Percentiles rank a stretch among this genome's conserved stretches.
Evolutionary conservation across 2,888 invertebrate species (phyloP).

Genomic region (Tyria jacobaeae): DNA sequence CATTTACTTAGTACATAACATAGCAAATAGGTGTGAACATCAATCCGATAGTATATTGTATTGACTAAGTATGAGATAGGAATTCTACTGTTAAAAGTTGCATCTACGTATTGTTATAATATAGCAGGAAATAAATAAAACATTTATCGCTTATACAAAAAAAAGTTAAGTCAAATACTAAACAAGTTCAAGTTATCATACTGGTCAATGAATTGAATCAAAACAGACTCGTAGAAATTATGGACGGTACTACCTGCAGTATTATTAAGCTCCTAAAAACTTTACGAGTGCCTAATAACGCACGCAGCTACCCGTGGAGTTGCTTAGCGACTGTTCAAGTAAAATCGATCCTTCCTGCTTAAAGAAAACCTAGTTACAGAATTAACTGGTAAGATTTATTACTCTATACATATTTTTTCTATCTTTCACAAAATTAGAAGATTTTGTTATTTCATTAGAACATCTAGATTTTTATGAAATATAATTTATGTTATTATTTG

Average conservation of each 20-base stretch:
- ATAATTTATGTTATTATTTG: background rate
- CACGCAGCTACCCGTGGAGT: conserved; percentile 24
- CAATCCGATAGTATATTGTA: no score
- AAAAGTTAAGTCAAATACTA: no score
- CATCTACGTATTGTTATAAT: no score
- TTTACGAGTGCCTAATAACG: background rate
- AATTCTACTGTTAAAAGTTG: no score
- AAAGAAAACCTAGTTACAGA: conserved; percentile 25
- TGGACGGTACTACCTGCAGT: background rate
- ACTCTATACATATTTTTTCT: conserved; percentile 16
- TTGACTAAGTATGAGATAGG: no score
- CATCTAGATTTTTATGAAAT: conserved; percentile 2
- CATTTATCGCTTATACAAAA: no score
- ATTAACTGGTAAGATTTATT: conserved; percentile 41
- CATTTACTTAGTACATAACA: no score
- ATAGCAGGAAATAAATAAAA: no score
- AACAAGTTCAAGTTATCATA: no score
- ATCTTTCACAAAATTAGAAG: conserved; percentile 12
- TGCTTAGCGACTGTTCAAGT: conserved; percentile 46
- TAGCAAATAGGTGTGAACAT: no score
- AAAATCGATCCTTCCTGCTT: conserved; percentile 43
- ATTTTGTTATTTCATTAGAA: conserved; percentile 10
- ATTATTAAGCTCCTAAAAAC: background rate
- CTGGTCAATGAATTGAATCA: no score
- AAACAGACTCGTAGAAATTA: no score